Evolutionary conservation across 2,113 vertebrate genomes (phyloP).

Genomic region (Lophotis ruficrista): DNA sequence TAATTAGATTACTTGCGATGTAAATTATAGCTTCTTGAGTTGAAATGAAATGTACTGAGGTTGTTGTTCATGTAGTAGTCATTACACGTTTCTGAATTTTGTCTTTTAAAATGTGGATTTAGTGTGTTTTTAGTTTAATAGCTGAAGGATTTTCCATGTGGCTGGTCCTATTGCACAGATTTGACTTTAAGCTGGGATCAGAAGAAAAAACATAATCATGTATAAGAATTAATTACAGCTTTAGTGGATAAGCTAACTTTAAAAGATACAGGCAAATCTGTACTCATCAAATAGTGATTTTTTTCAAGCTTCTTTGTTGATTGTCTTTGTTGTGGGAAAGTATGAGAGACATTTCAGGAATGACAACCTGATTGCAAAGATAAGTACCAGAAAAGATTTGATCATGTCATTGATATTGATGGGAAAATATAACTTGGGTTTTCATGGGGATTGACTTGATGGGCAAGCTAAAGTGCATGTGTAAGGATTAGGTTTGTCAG

Average conservation of each 20-base stretch:
- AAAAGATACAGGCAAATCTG: slow-evolving; percentile 65
- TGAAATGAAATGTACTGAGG: background rate
- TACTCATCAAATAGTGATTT: slow-evolving; percentile 46
- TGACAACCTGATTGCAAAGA: slow-evolving; percentile 69
- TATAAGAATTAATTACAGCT: slow-evolving; percentile 70
- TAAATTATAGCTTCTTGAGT: slow-evolving; percentile 15
- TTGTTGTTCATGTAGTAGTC: background rate
- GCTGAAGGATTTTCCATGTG: slow-evolving; percentile 67
- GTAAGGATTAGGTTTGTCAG: slow-evolving; percentile 55
- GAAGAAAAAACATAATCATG: slow-evolving; percentile 59
- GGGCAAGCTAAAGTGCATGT: slow-evolving; percentile 41
- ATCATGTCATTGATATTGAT: slow-evolving; percentile 71
- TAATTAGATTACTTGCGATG: slow-evolving; percentile 28
- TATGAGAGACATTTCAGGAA: slow-evolving; percentile 75
- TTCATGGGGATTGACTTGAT: slow-evolving; percentile 71
- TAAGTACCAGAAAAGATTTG: slow-evolving; percentile 68
- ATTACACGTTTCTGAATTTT: slow-evolving; percentile 2
- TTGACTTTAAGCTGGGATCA: slow-evolving; percentile 69
- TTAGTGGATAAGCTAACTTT: slow-evolving; percentile 70
- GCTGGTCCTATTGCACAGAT: slow-evolving; percentile 61
- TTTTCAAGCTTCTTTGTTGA: slow-evolving; percentile 60
- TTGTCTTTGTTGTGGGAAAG: slow-evolving; percentile 73
- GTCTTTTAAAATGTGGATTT: slow-evolving; percentile 30
- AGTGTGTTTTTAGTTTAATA: slow-evolving; percentile 36
- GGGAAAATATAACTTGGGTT: slow-evolving; percentile 61